Evolutionary conservation across 2,797 vertebrate genomes (phyloP).

Genomic region (Ispidina lecontei): DNA sequence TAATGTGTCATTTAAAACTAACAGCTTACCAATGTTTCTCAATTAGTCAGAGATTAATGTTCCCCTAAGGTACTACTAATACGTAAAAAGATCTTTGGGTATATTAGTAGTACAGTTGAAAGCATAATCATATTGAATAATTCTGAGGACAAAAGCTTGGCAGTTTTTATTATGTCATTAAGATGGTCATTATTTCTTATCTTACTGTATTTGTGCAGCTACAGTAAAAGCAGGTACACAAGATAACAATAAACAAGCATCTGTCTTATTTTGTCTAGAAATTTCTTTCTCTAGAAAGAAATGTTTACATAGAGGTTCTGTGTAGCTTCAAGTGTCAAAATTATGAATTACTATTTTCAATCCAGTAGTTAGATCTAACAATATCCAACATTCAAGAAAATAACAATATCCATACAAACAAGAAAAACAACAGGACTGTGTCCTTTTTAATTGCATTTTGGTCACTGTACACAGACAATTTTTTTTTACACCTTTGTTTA

Average conservation of each 20-base stretch:
- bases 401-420: not conserved
- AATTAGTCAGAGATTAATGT: constrained; percentile 71
- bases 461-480: not conserved
- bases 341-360: not conserved
- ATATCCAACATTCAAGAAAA: not conserved
- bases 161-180: not conserved
- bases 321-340: not conserved
- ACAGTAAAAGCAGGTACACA: not conserved
- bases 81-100: not conserved
- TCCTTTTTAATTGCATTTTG: not conserved
- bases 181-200: not conserved
- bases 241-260: not conserved
- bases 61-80: constrained; percentile 49
- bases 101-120: constrained; percentile 25
- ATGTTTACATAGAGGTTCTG: not conserved
- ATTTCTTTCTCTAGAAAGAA: too few species aligned
- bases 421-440: fast-evolving
- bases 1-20: constrained; percentile 73
- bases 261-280: not conserved
- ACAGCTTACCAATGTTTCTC: constrained; percentile 65
- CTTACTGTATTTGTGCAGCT: not conserved
- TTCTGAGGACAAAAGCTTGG: not conserved
- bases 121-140: constrained; percentile 31
- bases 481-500: not conserved
- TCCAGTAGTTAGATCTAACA: not conserved